Percentiles rank a stretch among this genome's conserved stretches.
Conservation (phyloP, 2,888 invertebrate genomes). For the Teinopalpus imperialis region DNA sequence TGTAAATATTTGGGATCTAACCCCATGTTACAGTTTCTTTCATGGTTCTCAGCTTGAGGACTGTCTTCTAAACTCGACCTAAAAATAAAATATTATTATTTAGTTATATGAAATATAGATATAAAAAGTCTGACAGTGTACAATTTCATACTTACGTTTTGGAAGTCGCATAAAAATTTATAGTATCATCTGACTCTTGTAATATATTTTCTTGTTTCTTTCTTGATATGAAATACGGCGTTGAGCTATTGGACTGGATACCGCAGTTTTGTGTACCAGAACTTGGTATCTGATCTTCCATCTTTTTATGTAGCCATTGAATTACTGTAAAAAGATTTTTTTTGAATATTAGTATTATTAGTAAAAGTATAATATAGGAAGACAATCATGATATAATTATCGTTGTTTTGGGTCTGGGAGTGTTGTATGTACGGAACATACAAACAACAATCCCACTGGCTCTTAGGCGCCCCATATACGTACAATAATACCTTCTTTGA, state of each 20-base stretch:
- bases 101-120: not conserved
- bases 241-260: conserved; percentile 54
- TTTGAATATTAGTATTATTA: not conserved
- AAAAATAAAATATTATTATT: too few species aligned
- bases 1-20: conserved; percentile 70
- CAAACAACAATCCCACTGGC: too few species aligned
- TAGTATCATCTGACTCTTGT: conserved; percentile 63
- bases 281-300: conserved; percentile 49
- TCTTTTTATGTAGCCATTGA: conserved; percentile 76
- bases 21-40: conserved; percentile 45
- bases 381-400: not conserved
- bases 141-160: conserved; percentile 52
- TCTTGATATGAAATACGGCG: conserved; percentile 58
- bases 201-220: conserved; percentile 47
- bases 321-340: conserved; percentile 68
- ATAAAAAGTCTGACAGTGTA: too few species aligned
- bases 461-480: too few species aligned
- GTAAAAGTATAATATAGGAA: not conserved
- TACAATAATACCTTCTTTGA: too few species aligned
- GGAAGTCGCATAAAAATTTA: conserved; percentile 70
- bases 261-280: conserved; percentile 23
- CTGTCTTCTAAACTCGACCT: conserved; percentile 65
- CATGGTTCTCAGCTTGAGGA: conserved; percentile 43
- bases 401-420: too few species aligned
- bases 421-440: too few species aligned